These are phyloP conservation scores for Dipodomys merriami DNA, from an alignment of 2,113 vertebrate species.

Conservation along the genomic window DNA sequence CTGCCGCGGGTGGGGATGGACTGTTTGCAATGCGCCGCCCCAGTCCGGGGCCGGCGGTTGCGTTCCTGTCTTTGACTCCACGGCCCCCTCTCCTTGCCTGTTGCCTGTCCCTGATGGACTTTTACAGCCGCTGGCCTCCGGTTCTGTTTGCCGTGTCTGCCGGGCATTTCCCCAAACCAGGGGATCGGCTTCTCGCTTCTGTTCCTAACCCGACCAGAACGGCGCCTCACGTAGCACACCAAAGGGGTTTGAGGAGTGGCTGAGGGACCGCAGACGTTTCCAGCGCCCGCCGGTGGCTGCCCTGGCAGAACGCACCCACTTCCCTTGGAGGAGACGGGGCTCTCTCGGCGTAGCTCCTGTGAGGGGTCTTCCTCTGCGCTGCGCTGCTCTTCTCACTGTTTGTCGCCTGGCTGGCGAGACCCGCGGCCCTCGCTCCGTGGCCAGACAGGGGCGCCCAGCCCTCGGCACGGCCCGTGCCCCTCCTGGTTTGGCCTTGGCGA, in stretches of 20 bases:
- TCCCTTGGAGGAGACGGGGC: background rate
- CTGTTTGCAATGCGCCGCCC: background rate
- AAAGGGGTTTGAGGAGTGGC: conserved; percentile 26
- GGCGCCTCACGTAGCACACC: background rate
- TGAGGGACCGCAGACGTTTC: background rate
- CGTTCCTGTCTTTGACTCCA: background rate
- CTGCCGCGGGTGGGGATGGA: background rate
- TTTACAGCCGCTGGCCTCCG: background rate
- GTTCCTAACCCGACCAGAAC: background rate
- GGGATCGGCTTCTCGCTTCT: background rate
- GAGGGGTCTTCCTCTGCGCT: background rate
- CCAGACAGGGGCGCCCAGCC: background rate
- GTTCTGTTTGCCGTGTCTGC: background rate
- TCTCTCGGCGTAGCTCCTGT: conserved; percentile 13
- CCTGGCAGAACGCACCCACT: background rate
- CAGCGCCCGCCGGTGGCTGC: too few relatives aligned
- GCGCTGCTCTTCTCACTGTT: background rate
- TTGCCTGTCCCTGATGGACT: background rate
- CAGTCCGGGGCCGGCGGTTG: background rate
- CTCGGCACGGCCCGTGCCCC: too few relatives aligned
- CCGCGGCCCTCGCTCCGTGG: background rate
- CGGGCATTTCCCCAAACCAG: background rate
- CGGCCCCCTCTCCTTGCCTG: background rate
- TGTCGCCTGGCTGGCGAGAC: background rate
- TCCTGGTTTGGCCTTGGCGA: background rate